These are phyloP conservation scores for Apocheima hispidaria DNA, from an alignment of 2,888 invertebrate species.

Conservation along the genomic window DNA sequence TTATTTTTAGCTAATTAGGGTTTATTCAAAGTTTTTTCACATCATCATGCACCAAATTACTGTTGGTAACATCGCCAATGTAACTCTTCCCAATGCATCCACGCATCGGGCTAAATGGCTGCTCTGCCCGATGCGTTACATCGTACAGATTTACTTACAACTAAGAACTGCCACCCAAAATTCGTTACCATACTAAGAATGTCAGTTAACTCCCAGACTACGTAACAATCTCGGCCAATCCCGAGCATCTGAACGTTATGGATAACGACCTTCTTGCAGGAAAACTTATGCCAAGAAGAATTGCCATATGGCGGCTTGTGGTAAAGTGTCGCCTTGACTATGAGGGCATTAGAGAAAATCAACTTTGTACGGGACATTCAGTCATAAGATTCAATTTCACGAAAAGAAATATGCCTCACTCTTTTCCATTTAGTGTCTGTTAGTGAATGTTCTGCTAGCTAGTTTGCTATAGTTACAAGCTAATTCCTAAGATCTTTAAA, in stretches of 20 bases:
- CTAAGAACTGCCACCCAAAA: too few species aligned
- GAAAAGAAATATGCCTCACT: too few species aligned
- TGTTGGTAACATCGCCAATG: too few species aligned
- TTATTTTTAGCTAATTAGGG: too few species aligned
- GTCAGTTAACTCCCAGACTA: conserved; percentile 23
- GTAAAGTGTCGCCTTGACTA: conserved; percentile 37
- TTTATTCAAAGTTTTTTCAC: too few species aligned
- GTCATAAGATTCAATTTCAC: background rate
- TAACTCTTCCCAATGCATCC: too few species aligned
- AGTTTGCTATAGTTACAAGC: too few species aligned
- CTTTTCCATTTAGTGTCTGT: too few species aligned
- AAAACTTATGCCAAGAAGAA: conserved; percentile 49
- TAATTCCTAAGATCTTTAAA: too few species aligned
- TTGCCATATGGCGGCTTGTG: conserved; percentile 31
- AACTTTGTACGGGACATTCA: background rate
- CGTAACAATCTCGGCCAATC: conserved; percentile 49
- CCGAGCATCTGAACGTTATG: conserved; percentile 59
- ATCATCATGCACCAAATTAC: too few species aligned
- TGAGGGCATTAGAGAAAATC: background rate
- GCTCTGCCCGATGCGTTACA: background rate
- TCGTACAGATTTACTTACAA: background rate
- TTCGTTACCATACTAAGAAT: background rate
- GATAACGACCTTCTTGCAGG: conserved; percentile 64
- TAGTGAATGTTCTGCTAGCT: too few species aligned
- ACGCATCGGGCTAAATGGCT: too few species aligned